Percentiles rank a stretch among this genome's conserved stretches.
These are phyloP conservation scores for Agrypnus murinus DNA, from an alignment of 2,888 invertebrate genomes.

Conservation along the genomic window DNA sequence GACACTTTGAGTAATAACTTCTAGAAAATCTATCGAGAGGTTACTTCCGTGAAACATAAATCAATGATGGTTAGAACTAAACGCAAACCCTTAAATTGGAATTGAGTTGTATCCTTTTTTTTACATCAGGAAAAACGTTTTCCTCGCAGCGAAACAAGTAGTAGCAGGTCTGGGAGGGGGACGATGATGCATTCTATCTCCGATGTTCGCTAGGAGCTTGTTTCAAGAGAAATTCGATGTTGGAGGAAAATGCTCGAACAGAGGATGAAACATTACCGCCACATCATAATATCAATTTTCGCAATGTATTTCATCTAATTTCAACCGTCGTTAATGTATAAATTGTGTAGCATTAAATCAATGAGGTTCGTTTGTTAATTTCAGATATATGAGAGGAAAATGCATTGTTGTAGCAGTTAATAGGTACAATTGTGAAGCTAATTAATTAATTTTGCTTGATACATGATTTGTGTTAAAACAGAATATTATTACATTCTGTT, in stretches of 20 bases:
- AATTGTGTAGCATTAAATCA: not conserved
- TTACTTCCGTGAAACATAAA: slow-evolving; percentile 12
- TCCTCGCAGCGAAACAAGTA: not conserved
- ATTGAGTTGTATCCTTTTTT: slow-evolving; percentile 6
- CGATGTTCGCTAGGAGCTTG: not conserved
- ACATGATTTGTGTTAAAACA: too few relatives aligned
- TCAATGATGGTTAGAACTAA: not conserved
- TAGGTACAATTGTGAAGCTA: too few relatives aligned
- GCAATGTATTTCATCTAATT: not conserved
- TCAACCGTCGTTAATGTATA: not conserved
- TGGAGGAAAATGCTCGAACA: too few relatives aligned
- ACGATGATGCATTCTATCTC: not conserved
- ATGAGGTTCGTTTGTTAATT: not conserved
- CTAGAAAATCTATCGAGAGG: slow-evolving; percentile 4
- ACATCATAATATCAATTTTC: not conserved
- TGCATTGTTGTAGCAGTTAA: not conserved
- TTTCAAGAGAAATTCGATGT: not conserved
- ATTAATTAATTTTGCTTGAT: too few relatives aligned
- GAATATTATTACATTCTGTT: too few relatives aligned
- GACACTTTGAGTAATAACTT: slow-evolving; percentile 5
- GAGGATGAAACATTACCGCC: not conserved
- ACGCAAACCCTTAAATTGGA: slow-evolving; percentile 6
- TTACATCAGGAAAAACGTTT: not conserved
- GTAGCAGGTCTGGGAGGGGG: not conserved
- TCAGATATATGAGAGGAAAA: not conserved